Base-by-base conservation (phyloP, 2,888 invertebrate species). In the Plebejus argus region DNA sequence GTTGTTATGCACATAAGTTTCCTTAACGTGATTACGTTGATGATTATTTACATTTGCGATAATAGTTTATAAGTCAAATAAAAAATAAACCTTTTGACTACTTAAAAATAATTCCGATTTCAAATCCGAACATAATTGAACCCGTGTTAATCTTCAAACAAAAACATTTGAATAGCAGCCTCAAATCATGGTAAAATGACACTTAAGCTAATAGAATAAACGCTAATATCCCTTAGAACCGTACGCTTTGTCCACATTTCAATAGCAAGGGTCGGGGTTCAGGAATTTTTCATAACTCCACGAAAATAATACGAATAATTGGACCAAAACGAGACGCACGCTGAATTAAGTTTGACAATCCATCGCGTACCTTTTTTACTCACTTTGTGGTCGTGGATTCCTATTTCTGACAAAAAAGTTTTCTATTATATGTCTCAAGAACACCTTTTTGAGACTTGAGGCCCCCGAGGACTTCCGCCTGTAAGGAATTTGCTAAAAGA, bases 121-220 rank as follows among this genome's bases (percentile, higher is more conserved):
- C 70, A 35, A 70, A 76, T 76, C 70, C 33, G 35, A 70, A 53
- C 53, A 70, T 33, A 53, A 71, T 70, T 66, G 28, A 66, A 66
- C 66, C 20, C 58, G 23, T 53, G 77, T 58, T 20, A 70, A 71
- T 71, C 71, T 70, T 23, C 20, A 71, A 77, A 77, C 71, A 77
- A 72, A 77, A 56, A 77, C 56, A 77, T 35, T 72, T 49, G 12
- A 56, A 77, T 70, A 88, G 87, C 90, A 90, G 85, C 86, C 86
- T 85, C 87, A 87, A 88, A 89, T 88, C 89, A 90, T 87, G 86
- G 88, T 86, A 88, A 90, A 90, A 89, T 88, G 88, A 88, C 89
- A 91, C 90, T 91, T 90, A 89, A 88, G 88, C 88, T 90, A 91
- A 91, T 90, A 89, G 89, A 85, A 83, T 83, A 85, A 81, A 85